phyloP scores from a whole-genome alignment of 2,113 vertebrate species.

The Rhinichthys klamathensis region DNA sequence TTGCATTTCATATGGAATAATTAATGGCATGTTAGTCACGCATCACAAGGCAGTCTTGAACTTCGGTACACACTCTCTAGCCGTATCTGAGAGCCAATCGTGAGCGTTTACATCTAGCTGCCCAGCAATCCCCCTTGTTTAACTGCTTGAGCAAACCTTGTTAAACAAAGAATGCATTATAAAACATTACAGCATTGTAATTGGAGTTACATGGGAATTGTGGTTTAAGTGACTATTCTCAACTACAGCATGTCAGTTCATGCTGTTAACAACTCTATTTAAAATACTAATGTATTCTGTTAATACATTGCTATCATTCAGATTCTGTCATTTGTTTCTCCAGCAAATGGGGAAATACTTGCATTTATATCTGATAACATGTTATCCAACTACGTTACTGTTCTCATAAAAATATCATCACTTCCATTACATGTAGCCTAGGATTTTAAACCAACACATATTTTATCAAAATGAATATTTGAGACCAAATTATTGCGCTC shows the following conservation, averaged over 20 bases:
- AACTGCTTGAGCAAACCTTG: neutral
- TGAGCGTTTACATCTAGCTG: neutral
- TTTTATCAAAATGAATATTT: neutral
- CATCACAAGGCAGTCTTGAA: neutral
- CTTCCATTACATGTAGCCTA: too few relatives aligned
- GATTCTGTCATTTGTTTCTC: neutral
- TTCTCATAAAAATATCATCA: too few relatives aligned
- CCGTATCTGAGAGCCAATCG: neutral
- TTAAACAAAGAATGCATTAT: neutral
- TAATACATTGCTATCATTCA: neutral
- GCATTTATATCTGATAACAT: too few relatives aligned
- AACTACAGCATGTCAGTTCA: neutral
- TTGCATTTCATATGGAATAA: slow-evolving; percentile 17
- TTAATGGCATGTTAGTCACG: slow-evolving; percentile 18
- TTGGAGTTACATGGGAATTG: neutral
- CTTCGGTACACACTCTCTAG: neutral
- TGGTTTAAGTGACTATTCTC: neutral
- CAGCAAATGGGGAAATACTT: too few relatives aligned
- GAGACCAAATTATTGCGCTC: neutral
- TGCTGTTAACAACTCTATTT: neutral
- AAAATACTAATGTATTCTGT: neutral
- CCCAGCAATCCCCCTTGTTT: neutral
- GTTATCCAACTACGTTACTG: too few relatives aligned
- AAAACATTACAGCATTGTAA: neutral
- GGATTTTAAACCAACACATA: neutral